Conservation (phyloP, 1,140 invertebrate species). For the Limonius californicus region DNA sequence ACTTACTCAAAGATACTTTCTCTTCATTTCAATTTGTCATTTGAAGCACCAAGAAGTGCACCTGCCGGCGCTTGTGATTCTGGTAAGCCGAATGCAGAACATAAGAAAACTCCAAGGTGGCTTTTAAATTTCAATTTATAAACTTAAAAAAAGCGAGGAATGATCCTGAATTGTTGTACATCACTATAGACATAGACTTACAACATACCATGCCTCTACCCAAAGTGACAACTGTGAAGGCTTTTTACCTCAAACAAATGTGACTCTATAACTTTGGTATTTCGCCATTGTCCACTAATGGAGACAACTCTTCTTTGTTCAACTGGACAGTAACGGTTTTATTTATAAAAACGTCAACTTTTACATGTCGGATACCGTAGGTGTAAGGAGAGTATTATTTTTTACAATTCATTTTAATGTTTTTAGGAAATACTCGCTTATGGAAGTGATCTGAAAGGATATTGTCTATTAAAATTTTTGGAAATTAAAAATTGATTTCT, state of each 20-base stretch:
- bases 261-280: conserved; percentile 30
- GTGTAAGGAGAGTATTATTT: too few relatives aligned
- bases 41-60: conserved; percentile 34
- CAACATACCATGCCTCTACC: conserved; percentile 32
- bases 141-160: conserved; percentile 18
- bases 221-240: conserved; percentile 32
- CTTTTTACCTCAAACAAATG: conserved; percentile 34
- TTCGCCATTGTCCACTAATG: not conserved
- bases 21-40: conserved; percentile 32
- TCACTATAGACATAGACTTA: conserved; percentile 35
- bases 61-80: conserved; percentile 32
- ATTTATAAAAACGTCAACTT: too few relatives aligned
- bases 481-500: too few relatives aligned
- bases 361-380: too few relatives aligned
- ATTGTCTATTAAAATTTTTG: too few relatives aligned
- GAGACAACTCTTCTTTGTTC: conserved; percentile 11
- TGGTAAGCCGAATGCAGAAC: conserved; percentile 24
- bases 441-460: too few relatives aligned
- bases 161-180: conserved; percentile 17
- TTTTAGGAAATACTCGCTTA: too few relatives aligned
- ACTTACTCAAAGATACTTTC: conserved; percentile 28
- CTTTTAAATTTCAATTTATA: conserved; percentile 18
- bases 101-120: conserved; percentile 22
- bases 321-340: conserved; percentile 30
- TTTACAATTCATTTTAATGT: too few relatives aligned